phyloP scores from a whole-genome alignment of 2,888 invertebrate species.

The Sarcophaga variegata region DNA sequence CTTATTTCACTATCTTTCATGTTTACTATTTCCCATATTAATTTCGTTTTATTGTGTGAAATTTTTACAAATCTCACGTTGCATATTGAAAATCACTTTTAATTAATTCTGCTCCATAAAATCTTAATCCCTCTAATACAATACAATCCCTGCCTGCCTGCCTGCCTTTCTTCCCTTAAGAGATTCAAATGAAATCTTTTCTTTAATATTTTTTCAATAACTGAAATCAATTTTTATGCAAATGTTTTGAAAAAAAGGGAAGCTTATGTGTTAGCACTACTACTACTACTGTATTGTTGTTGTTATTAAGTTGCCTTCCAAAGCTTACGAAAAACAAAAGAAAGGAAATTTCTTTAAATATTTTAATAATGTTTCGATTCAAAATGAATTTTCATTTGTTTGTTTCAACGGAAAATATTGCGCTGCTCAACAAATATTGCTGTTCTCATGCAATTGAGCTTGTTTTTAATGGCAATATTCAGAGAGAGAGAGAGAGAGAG shows the following conservation, averaged over 20 bases:
- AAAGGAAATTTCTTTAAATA: conserved; percentile 49
- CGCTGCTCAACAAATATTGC: conserved; percentile 51
- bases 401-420: not conserved
- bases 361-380: conserved; percentile 54
- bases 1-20: not conserved
- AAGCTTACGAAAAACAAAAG: not conserved
- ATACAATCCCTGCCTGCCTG: not conserved
- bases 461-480: not conserved
- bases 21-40: conserved; percentile 1
- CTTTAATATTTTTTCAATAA: conserved; percentile 49
- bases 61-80: not conserved
- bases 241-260: conserved; percentile 3
- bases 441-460: conserved; percentile 52
- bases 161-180: not conserved
- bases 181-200: conserved; percentile 44
- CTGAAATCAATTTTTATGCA: conserved; percentile 59
- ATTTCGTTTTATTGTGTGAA: not conserved
- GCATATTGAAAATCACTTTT: conserved; percentile 43
- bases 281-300: not conserved
- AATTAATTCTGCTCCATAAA: conserved; percentile 67
- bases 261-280: not conserved
- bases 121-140: conserved; percentile 19
- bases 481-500: conserved; percentile 14
- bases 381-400: conserved; percentile 39
- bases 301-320: not conserved